These are phyloP conservation scores for Pseudomyrmex pallidus DNA, from an alignment of 1,140 invertebrate genomes.

Conservation along the genomic window DNA sequence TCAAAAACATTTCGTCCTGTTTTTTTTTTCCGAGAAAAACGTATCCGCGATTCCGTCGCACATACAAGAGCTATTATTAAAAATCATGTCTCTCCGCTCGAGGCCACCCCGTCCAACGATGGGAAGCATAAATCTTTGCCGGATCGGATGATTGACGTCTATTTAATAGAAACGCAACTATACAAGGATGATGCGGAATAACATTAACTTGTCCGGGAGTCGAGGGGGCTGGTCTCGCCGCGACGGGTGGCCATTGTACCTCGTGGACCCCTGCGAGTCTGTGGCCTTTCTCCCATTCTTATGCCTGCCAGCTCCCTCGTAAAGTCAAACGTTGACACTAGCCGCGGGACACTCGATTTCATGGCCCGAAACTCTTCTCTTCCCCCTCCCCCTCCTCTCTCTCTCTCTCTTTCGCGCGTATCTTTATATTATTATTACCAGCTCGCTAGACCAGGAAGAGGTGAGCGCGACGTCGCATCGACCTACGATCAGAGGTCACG, in stretches of 20 bases:
- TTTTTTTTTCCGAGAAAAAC: neutral
- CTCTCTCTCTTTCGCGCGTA: conserved; percentile 44
- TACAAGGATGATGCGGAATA: conserved; percentile 77
- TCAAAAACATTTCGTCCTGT: neutral
- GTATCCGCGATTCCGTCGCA: conserved; percentile 1
- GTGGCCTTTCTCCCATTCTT: conserved; percentile 75
- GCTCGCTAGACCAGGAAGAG: conserved; percentile 42
- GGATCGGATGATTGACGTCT: conserved; percentile 81
- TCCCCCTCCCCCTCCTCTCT: neutral
- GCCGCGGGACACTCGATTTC: conserved; percentile 77
- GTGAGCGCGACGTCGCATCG: conserved; percentile 55
- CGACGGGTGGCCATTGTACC: conserved; percentile 82
- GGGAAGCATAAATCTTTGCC: conserved; percentile 74
- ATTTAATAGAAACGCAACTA: conserved; percentile 84
- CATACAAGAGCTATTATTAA: conserved; percentile 62
- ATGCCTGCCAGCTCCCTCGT: conserved; percentile 80
- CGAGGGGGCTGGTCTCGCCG: conserved; percentile 79
- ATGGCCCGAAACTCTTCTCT: conserved; percentile 47
- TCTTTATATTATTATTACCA: conserved; percentile 73
- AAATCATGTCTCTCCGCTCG: conserved; percentile 63
- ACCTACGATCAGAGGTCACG: conserved; percentile 30
- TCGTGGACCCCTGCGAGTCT: conserved; percentile 76
- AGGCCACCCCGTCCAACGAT: conserved; percentile 61
- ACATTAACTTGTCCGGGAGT: conserved; percentile 83
- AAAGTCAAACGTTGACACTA: conserved; percentile 84